phyloP scores from a whole-genome alignment of 1,140 invertebrate genomes.

The Danaus melanippus region DNA sequence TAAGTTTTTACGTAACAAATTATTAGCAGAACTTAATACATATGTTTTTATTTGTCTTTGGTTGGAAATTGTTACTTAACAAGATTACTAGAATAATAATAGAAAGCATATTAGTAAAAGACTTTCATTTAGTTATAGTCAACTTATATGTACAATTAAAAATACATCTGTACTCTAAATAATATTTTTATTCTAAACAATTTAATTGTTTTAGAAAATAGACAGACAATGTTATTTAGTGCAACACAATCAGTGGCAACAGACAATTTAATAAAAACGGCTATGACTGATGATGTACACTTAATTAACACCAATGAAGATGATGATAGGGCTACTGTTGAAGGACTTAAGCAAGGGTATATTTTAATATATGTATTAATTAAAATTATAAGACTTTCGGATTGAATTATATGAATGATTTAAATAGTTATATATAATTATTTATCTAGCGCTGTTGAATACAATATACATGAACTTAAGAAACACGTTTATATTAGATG shows the following conservation, averaged over 20 bases:
- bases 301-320: constrained; percentile 82
- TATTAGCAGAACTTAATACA: background rate
- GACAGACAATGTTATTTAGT: constrained; percentile 91
- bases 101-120: background rate
- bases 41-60: background rate
- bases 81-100: constrained; percentile 3
- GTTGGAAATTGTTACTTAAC: background rate
- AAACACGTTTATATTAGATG: too few relatives aligned
- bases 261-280: constrained; percentile 81
- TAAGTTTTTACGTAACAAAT: constrained; percentile 55
- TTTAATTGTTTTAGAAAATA: constrained; percentile 54
- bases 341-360: constrained; percentile 79
- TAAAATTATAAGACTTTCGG: too few relatives aligned
- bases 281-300: constrained; percentile 82
- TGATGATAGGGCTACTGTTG: constrained; percentile 79
- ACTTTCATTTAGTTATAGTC: too few relatives aligned
- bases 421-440: too few relatives aligned
- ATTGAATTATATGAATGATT: too few relatives aligned
- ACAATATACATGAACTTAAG: too few relatives aligned
- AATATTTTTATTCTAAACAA: background rate
- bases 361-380: constrained; percentile 23
- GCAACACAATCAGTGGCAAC: constrained; percentile 86
- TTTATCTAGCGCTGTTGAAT: too few relatives aligned
- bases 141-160: too few relatives aligned
- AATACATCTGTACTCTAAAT: background rate